Conservation (phyloP, 2,888 invertebrate genomes). For the Agonopterix heracliana region DNA sequence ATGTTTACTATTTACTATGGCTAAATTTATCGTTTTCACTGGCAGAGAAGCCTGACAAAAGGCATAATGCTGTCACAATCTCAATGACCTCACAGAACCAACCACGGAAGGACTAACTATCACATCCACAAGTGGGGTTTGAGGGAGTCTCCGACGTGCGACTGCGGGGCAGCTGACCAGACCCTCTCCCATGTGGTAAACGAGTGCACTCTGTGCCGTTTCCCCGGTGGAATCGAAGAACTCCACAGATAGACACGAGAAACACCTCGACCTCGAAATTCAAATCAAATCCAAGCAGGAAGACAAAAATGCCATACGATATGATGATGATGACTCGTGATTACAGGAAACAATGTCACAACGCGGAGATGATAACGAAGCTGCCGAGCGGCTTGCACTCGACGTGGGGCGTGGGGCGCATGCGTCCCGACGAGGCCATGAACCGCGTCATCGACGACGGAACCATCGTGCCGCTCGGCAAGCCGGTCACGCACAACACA, state of each 20-base stretch:
- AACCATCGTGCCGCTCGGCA: slow-evolving; percentile 86
- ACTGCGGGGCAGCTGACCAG: no score
- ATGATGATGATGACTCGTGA: neutral
- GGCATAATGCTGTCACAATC: neutral
- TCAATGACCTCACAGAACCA: neutral
- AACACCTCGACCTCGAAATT: no score
- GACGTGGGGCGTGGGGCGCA: slow-evolving; percentile 90
- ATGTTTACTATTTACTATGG: slow-evolving; percentile 16
- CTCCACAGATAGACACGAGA: no score
- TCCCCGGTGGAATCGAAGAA: no score
- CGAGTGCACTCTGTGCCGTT: no score
- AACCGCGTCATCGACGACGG: slow-evolving; percentile 78
- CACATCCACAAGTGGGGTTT: no score
- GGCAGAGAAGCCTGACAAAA: no score
- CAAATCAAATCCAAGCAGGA: no score
- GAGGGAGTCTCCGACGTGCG: no score
- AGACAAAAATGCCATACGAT: no score
- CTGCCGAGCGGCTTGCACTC: slow-evolving; percentile 91
- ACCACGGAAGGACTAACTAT: no score
- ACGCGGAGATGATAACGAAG: slow-evolving; percentile 84
- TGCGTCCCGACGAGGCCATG: slow-evolving; percentile 86
- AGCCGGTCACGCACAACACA: slow-evolving; percentile 57
- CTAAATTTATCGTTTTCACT: neutral
- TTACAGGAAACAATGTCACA: slow-evolving; percentile 82
- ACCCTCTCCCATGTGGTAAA: no score